Evolutionary conservation across 2,888 invertebrate genomes (phyloP).

Genomic region (Microplitis deprimator): DNA sequence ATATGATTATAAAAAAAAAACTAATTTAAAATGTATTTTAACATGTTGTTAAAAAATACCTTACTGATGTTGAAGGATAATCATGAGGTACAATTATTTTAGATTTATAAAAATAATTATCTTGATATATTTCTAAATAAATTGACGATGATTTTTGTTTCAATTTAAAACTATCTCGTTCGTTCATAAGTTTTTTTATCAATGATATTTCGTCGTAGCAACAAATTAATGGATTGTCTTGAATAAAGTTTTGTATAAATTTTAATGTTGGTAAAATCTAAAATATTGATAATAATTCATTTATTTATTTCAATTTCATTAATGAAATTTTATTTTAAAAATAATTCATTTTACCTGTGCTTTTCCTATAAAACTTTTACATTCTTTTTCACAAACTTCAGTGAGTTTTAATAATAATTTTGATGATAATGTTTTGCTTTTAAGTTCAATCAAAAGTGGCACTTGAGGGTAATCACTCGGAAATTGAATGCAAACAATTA

Average conservation of each 20-base stretch:
- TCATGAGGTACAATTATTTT: constrained; percentile 77
- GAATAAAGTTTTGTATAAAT: constrained; percentile 78
- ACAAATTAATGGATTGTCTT: constrained; percentile 80
- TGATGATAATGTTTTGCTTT: constrained; percentile 79
- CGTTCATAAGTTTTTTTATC: constrained; percentile 73
- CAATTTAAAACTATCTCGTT: constrained; percentile 76
- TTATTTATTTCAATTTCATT: background rate
- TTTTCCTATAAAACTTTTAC: constrained; percentile 75
- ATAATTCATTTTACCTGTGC: constrained; percentile 71
- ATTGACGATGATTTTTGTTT: constrained; percentile 79
- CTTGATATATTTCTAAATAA: constrained; percentile 74
- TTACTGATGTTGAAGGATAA: constrained; percentile 75
- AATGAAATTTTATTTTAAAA: background rate
- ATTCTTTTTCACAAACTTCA: constrained; percentile 76
- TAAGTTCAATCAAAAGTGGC: constrained; percentile 78
- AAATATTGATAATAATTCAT: constrained; percentile 18
- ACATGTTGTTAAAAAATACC: constrained; percentile 64
- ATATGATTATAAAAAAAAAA: background rate
- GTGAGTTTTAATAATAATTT: constrained; percentile 77
- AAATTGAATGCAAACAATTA: constrained; percentile 80
- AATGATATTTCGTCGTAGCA: constrained; percentile 81
- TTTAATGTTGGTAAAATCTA: constrained; percentile 75
- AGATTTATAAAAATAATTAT: constrained; percentile 76
- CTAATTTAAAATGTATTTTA: background rate
- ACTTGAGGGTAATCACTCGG: constrained; percentile 77